phyloP scores from a whole-genome alignment of 1,140 invertebrate species.

The Drosophila seguyi region DNA sequence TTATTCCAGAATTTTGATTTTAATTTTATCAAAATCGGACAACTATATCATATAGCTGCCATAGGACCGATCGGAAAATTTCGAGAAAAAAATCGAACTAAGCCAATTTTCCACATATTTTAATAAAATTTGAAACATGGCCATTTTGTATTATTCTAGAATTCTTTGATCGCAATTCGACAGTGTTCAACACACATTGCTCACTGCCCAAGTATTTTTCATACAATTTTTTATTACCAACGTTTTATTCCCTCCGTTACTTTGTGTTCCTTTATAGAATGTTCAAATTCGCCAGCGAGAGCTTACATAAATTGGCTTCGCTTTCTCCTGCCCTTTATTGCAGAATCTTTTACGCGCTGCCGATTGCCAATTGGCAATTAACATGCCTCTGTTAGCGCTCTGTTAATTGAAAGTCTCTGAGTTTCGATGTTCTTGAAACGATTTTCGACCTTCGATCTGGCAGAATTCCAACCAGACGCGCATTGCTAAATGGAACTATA shows the following conservation, averaged over 20 bases:
- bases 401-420: constrained; percentile 27
- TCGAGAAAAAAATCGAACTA: no score
- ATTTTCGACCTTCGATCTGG: constrained; percentile 5
- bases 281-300: neutral
- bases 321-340: constrained; percentile 12
- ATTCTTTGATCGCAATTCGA: no score
- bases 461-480: constrained; percentile 10
- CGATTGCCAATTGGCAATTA: constrained; percentile 39
- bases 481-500: constrained; percentile 9
- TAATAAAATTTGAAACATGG: no score
- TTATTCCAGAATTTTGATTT: no score
- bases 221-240: neutral
- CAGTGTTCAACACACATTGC: no score
- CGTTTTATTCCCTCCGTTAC: neutral
- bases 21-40: no score
- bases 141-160: no score
- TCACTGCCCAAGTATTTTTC: neutral
- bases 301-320: constrained; percentile 1
- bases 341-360: constrained; percentile 23
- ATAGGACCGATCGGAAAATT: no score
- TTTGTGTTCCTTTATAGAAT: neutral
- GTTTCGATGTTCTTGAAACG: neutral
- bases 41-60: no score
- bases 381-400: constrained; percentile 34
- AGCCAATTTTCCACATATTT: no score